phyloP scores from a whole-genome alignment of 2,113 vertebrate genomes.

The Cynocephalus volans region DNA sequence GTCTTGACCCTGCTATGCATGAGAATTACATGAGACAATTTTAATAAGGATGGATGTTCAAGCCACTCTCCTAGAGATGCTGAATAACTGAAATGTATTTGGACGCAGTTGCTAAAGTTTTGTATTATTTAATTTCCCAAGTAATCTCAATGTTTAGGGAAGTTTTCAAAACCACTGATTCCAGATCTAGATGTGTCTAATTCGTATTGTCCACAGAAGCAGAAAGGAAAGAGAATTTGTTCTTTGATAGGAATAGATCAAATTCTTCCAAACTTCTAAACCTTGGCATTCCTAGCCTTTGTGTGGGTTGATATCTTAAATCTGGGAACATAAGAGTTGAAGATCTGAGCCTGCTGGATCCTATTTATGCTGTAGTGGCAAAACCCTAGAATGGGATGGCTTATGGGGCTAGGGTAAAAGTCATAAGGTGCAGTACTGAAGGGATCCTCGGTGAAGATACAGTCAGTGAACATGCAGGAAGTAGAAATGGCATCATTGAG shows the following conservation, averaged over 20 bases:
- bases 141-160: background rate
- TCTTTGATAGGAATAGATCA: background rate
- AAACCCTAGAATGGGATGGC: background rate
- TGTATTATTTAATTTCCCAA: background rate
- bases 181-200: background rate
- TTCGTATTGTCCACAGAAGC: background rate
- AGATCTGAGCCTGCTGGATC: background rate
- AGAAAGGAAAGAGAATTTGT: background rate
- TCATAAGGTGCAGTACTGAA: background rate
- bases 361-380: background rate
- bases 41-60: background rate
- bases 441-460: background rate
- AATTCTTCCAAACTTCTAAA: background rate
- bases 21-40: background rate
- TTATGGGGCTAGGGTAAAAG: fast-evolving
- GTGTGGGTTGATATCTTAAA: background rate
- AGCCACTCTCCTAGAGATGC: background rate
- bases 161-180: background rate
- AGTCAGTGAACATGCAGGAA: background rate
- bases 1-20: too few species aligned
- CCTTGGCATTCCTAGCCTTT: background rate
- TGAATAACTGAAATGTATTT: background rate
- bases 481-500: background rate
- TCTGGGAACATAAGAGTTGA: background rate
- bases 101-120: background rate